These are phyloP conservation scores for Phymatocera aterrima DNA, from an alignment of 2,888 invertebrate species.

Conservation along the genomic window DNA sequence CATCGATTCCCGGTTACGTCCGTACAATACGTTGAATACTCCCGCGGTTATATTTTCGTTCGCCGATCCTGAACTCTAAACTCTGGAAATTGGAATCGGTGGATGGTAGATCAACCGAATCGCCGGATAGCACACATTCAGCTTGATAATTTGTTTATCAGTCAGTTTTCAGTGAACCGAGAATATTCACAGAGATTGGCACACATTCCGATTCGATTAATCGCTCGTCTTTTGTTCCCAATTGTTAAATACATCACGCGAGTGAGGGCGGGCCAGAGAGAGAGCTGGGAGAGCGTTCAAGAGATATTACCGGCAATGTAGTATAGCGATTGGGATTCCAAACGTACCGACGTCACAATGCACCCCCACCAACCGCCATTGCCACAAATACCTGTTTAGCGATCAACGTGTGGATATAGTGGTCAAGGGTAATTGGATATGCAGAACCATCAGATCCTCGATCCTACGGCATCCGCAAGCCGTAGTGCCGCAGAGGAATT, in stretches of 20 bases:
- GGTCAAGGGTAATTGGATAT: constrained; percentile 20
- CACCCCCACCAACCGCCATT: constrained; percentile 3
- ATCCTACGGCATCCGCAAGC: not conserved
- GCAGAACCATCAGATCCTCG: constrained; percentile 1
- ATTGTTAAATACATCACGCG: constrained; percentile 10
- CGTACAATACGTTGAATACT: not conserved
- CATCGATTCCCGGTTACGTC: not conserved
- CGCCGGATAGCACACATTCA: not conserved
- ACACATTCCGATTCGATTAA: constrained; percentile 16
- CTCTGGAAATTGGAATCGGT: not conserved
- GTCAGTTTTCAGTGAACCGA: not conserved
- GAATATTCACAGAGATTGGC: not conserved
- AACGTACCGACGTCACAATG: not conserved
- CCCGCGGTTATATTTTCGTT: not conserved
- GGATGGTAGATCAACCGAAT: not conserved
- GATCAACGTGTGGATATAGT: constrained; percentile 27
- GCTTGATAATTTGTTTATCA: constrained; percentile 10
- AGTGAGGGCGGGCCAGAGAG: too few species aligned
- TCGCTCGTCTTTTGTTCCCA: constrained; percentile 23
- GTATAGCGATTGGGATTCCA: not conserved
- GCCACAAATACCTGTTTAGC: constrained; percentile 34
- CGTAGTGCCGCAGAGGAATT: not conserved
- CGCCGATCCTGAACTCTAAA: not conserved
- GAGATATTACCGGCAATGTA: constrained; percentile 7
- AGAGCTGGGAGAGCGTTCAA: too few species aligned